A percentile compares a stretch with the other conserved stretches of the same genome.
Evolutionary conservation across 37 sponge, comb jelly and placozoan genomes (phyloP).

Genomic region (Oscarella lobularis): DNA sequence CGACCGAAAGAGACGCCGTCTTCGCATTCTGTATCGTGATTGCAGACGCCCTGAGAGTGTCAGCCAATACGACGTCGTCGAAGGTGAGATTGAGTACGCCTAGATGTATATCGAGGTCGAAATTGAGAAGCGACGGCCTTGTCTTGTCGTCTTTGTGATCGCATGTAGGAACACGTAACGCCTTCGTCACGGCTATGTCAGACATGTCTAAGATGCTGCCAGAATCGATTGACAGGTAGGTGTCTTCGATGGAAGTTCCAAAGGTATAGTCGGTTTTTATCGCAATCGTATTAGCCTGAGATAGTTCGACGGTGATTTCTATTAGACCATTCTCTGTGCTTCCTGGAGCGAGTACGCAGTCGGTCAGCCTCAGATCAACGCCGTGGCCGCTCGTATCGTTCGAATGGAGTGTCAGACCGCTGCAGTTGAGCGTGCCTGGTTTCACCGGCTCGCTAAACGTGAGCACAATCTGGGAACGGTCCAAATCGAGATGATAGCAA

Average conservation of each 20-base stretch:
- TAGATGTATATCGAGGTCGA: slow-evolving; percentile 48
- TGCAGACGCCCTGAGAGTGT: slow-evolving; percentile 53
- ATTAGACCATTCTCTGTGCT: slow-evolving; percentile 14
- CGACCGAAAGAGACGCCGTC: slow-evolving; percentile 31
- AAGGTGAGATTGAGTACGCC: slow-evolving; percentile 51
- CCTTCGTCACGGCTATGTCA: slow-evolving; percentile 15
- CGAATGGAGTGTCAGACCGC: slow-evolving; percentile 32
- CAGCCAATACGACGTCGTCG: slow-evolving; percentile 63
- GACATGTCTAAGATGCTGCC: slow-evolving; percentile 42
- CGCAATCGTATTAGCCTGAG: slow-evolving; percentile 21
- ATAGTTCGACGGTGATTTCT: slow-evolving; percentile 40
- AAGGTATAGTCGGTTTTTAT: slow-evolving; percentile 47
- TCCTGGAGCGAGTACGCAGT: slow-evolving; percentile 25
- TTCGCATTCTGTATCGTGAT: slow-evolving; percentile 39
- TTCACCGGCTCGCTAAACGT: slow-evolving; percentile 80
- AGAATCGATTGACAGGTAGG: slow-evolving; percentile 41
- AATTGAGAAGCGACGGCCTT: slow-evolving; percentile 30
- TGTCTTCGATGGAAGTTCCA: slow-evolving; percentile 23
- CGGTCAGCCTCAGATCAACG: slow-evolving; percentile 29
- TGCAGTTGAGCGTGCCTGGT: slow-evolving; percentile 27
- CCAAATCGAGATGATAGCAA: slow-evolving; percentile 56
- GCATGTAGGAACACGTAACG: background rate
- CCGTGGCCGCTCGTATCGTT: slow-evolving; percentile 14
- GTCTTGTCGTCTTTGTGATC: slow-evolving; percentile 22
- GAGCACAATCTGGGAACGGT: slow-evolving; percentile 45